A percentile compares a stretch with the other conserved stretches of the same genome.
Conservation (phyloP, 2,888 invertebrate genomes). For the Leucoma salicis region DNA sequence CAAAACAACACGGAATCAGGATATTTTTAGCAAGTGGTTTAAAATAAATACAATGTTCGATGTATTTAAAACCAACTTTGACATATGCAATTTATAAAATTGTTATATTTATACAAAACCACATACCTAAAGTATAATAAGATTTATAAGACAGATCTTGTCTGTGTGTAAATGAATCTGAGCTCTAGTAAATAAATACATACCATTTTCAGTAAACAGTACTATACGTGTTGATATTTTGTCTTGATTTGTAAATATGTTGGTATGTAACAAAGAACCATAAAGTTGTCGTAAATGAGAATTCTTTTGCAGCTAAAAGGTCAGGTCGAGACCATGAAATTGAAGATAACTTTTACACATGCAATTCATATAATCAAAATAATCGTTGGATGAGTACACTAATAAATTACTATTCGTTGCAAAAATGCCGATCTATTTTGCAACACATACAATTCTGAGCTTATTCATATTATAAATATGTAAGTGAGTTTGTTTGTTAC, state of each 20-base stretch:
- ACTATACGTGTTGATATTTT: slow-evolving; percentile 30
- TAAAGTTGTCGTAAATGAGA: slow-evolving; percentile 44
- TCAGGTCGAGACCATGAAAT: slow-evolving; percentile 48
- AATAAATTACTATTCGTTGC: too few relatives aligned
- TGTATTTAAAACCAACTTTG: slow-evolving; percentile 1
- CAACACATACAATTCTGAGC: too few relatives aligned
- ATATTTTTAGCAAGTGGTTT: neutral
- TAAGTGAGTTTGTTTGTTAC: too few relatives aligned
- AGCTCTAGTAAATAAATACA: slow-evolving; percentile 28
- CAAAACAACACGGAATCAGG: slow-evolving; percentile 4
- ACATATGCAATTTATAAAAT: slow-evolving; percentile 6
- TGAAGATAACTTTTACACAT: slow-evolving; percentile 43
- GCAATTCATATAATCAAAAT: slow-evolving; percentile 33
- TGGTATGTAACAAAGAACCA: slow-evolving; percentile 41
- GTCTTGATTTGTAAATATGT: slow-evolving; percentile 45
- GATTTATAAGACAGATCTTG: slow-evolving; percentile 18
- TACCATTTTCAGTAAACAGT: slow-evolving; percentile 37
- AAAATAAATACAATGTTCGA: neutral
- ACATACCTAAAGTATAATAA: slow-evolving; percentile 10
- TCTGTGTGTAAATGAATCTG: slow-evolving; percentile 20
- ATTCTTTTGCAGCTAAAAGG: slow-evolving; percentile 48
- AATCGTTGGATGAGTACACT: slow-evolving; percentile 22
- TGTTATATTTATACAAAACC: slow-evolving; percentile 7
- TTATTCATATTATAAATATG: too few relatives aligned
- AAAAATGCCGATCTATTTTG: too few relatives aligned